Conservation (phyloP, 1,140 invertebrate species). For the Cataglyphis hispanica region DNA sequence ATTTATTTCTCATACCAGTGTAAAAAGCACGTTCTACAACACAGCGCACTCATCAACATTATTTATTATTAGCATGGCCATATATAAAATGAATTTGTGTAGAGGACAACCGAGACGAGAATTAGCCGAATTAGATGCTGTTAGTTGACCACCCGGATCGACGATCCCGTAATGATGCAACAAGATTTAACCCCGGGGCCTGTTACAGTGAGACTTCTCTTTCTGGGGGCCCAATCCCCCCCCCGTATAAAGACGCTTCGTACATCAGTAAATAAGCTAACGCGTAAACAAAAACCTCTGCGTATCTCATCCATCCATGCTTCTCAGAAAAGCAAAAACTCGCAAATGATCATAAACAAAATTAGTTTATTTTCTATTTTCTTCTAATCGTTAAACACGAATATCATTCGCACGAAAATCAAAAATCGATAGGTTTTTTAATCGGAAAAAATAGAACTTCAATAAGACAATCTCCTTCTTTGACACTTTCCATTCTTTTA, state of each 20-base stretch:
- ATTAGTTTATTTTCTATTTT: background rate
- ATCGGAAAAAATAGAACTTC: background rate
- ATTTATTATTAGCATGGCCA: background rate
- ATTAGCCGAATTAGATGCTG: conserved; percentile 78
- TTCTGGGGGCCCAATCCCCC: conserved; percentile 55
- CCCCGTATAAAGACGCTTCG: conserved; percentile 16
- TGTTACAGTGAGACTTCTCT: conserved; percentile 64
- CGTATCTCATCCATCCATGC: background rate
- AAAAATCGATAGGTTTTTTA: background rate
- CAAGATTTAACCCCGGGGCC: conserved; percentile 78
- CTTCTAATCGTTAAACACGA: conserved; percentile 5
- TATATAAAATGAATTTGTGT: conserved; percentile 23
- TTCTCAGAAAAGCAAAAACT: conserved; percentile 40
- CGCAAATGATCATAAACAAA: conserved; percentile 3
- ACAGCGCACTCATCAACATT: background rate
- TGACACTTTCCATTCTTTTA: background rate
- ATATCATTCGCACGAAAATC: conserved; percentile 3
- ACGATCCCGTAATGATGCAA: conserved; percentile 77
- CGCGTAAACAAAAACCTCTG: background rate
- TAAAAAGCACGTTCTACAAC: background rate
- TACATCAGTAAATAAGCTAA: conserved; percentile 51
- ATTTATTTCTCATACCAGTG: background rate
- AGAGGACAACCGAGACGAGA: conserved; percentile 61
- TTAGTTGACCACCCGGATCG: conserved; percentile 77
- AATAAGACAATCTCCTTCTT: conserved; percentile 1